A percentile compares a stretch with the other conserved stretches of the same genome.
These are phyloP conservation scores for Stichopus chloronotus DNA, from an alignment of 35 echinoderm and acorn worm species.

Conservation along the genomic window DNA sequence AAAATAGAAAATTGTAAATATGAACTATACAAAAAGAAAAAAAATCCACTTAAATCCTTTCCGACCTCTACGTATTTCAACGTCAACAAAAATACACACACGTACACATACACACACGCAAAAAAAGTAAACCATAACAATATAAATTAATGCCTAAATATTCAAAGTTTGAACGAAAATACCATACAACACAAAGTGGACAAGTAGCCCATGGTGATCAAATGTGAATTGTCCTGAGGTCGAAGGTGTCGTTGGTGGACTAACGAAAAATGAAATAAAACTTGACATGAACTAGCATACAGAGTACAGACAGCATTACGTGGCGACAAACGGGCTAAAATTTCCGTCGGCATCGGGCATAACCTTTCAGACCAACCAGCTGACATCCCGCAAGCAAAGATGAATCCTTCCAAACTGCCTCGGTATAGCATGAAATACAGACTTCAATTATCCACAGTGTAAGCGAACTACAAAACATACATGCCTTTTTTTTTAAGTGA, in stretches of 20 bases:
- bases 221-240: conserved; percentile 20
- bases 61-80: conserved; percentile 8
- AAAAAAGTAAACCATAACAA: conserved; percentile 48
- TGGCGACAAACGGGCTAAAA: neutral
- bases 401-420: no score
- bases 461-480: no score
- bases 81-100: neutral
- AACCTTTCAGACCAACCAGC: neutral
- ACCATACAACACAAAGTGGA: neutral
- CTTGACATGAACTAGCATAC: neutral
- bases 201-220: conserved; percentile 8
- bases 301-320: neutral
- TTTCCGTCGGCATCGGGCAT: neutral
- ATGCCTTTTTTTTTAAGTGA: no score
- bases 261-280: neutral
- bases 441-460: no score
- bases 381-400: no score
- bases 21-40: conserved; percentile 49
- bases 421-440: no score
- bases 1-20: conserved; percentile 57
- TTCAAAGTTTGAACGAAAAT: conserved; percentile 53
- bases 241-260: neutral
- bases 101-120: neutral
- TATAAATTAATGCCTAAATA: conserved; percentile 65
- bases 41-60: neutral